Evolutionary conservation across 1,140 invertebrate genomes (phyloP).

Genomic region (Chelonus insularis): DNA sequence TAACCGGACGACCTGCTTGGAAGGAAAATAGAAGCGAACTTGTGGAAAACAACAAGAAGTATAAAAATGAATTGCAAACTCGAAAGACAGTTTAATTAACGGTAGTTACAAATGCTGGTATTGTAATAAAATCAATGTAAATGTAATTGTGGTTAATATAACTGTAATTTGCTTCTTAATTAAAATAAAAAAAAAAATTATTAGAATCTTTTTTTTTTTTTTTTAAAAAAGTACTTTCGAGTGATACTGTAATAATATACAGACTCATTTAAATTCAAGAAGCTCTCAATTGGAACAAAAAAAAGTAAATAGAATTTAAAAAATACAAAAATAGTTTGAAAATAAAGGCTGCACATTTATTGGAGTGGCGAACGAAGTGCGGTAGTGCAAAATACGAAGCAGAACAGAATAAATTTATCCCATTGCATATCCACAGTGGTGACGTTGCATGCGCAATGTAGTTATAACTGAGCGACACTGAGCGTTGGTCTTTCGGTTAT

Average conservation of each 20-base stretch:
- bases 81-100: too few relatives aligned
- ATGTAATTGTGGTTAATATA: too few relatives aligned
- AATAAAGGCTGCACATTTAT: constrained; percentile 22
- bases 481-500: background rate
- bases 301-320: constrained; percentile 11
- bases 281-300: background rate
- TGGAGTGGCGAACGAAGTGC: constrained; percentile 21
- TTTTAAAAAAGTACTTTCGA: constrained; percentile 1
- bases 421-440: background rate
- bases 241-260: background rate
- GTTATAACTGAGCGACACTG: background rate
- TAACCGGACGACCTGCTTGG: too few relatives aligned
- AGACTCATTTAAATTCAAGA: constrained; percentile 16
- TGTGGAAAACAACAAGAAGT: too few relatives aligned
- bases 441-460: background rate
- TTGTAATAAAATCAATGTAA: too few relatives aligned
- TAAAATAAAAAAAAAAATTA: too few relatives aligned
- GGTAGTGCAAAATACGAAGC: constrained; percentile 19
- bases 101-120: too few relatives aligned
- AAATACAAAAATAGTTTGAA: background rate
- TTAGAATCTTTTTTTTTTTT: background rate
- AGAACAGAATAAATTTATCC: constrained; percentile 21
- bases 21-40: too few relatives aligned
- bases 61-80: too few relatives aligned
- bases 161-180: too few relatives aligned